Evolutionary conservation across 2,113 vertebrate species (phyloP), one percentile per base, ranked within the genome.

Genomic region (Brachionichthys hirsutus): DNA sequence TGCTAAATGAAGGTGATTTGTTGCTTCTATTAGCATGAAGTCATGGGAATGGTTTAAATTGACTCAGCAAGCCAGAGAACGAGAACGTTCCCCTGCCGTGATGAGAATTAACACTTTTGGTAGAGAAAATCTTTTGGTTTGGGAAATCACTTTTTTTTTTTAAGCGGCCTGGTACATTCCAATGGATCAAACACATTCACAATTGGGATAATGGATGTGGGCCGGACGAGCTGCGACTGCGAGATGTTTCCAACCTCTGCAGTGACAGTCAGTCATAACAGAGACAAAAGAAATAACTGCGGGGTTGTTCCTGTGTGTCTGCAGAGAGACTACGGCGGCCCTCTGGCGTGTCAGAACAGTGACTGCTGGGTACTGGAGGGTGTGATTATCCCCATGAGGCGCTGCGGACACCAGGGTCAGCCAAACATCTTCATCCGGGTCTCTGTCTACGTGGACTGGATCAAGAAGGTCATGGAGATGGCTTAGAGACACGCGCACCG

Each of bases 321-420:
- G 70, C 88, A 98, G 96, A 93, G 93, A 15, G 97, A 99, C 86
- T 98, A 98, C 0, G 97, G 97, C 0, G 95, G 96, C 6, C 97
- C 96, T 0, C 87, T 98, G 67, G 95, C 93, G 57, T 98, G 96
- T 85, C 90, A 94, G 78, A 95, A 94, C 0, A 92, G 91, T 0
- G 91, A 97, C 77, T 99, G 97, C 89, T 99, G 97, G 97, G 97
- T 99, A 46, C 90, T 99, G 7, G 92, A 98, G 77, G 97, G 97
- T 0, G 93, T 98, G 50, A 98, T 98, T 77, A 95, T 94, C 54
- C 97, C 97, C 0, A 93, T 94, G 81, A 92, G 94, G 1, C 93
- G 97, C 51, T 98, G 97, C 0, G 95, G 95, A 60, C 92, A 94
- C 84, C 88, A 81, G 0, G 92, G 90, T 10, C 92, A 94, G 72